phyloP scores from a whole-genome alignment of 2,888 invertebrate species.

The Tinea pellionella region DNA sequence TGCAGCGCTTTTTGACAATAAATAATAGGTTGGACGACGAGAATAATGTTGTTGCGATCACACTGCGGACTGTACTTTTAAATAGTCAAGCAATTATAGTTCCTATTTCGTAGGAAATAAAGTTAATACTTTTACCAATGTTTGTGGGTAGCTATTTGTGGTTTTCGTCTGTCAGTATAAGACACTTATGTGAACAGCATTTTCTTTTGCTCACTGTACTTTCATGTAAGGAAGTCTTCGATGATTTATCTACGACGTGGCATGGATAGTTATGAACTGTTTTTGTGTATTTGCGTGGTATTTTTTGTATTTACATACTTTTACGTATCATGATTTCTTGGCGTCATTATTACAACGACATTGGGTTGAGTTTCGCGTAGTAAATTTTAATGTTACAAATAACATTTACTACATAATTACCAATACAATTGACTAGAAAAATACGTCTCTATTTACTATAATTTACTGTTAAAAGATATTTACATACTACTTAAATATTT shows the following conservation, averaged over 20 bases:
- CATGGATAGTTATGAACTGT: not conserved
- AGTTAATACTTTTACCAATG: not conserved
- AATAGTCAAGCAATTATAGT: not conserved
- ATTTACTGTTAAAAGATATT: too few relatives aligned
- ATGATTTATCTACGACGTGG: not conserved
- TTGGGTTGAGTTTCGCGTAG: too few relatives aligned
- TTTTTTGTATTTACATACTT: too few relatives aligned
- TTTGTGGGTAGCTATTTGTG: not conserved
- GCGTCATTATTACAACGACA: too few relatives aligned
- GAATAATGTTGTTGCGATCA: conserved; percentile 2
- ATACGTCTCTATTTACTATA: too few relatives aligned
- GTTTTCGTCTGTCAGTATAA: not conserved
- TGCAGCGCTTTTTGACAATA: conserved; percentile 9
- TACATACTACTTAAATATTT: too few relatives aligned
- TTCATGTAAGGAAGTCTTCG: not conserved
- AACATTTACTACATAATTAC: too few relatives aligned
- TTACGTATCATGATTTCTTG: too few relatives aligned
- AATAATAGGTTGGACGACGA: conserved; percentile 1
- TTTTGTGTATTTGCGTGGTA: not conserved
- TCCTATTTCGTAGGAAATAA: not conserved
- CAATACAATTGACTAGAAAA: too few relatives aligned
- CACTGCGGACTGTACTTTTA: not conserved
- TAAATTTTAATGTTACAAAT: too few relatives aligned
- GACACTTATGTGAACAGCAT: conserved; percentile 5
- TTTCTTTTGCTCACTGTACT: conserved; percentile 3